Evolutionary conservation across 1,140 invertebrate species (phyloP), one percentile per base, ranked within the genome.

Genomic region (Bradysia coprophila): DNA sequence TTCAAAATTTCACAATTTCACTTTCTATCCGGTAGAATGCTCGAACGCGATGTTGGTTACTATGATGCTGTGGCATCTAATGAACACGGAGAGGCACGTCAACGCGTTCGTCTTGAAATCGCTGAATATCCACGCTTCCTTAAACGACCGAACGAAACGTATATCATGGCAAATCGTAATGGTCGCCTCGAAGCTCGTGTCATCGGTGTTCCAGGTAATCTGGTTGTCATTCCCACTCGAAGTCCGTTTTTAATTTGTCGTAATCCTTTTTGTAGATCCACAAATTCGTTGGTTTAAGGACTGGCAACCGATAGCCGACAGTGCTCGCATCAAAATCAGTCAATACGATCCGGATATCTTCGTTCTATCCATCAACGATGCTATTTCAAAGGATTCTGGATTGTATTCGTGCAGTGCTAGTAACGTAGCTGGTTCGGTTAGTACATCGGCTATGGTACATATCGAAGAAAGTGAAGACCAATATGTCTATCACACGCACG

Each of bases 201-300:
- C 33, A 78, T 77, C 21, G 94, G 92, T 10, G 76, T 88, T 42
- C 94, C 94, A n/a, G n/a, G n/a, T n/a, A n/a, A n/a, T n/a, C n/a
- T n/a, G n/a, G n/a, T n/a, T n/a, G n/a, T n/a, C n/a, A n/a, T n/a
- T n/a, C n/a, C n/a, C n/a, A n/a, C n/a, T n/a, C n/a, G n/a, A n/a
- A n/a, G n/a, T n/a, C n/a, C n/a, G n/a, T n/a, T n/a, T n/a, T n/a
- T n/a, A n/a, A n/a, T n/a, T n/a, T n/a, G n/a, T n/a, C n/a, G n/a
- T n/a, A n/a, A n/a, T n/a, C n/a, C n/a, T n/a, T n/a, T n/a, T n/a
- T n/a, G n/a, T n/a, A n/a, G n/a, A n/a, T n/a, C n/a, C n/a, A n/a
- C n/a, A n/a, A n/a, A n/a, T n/a, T n/a, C n/a, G n/a, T 56, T 96
- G 89, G 87, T 94, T 84, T 64, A 96, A 94, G 63, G 90, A 96